A percentile compares a stretch with the other conserved stretches of the same genome.
phyloP scores from a whole-genome alignment of 2,888 invertebrate species.

The Dione vanillae region DNA sequence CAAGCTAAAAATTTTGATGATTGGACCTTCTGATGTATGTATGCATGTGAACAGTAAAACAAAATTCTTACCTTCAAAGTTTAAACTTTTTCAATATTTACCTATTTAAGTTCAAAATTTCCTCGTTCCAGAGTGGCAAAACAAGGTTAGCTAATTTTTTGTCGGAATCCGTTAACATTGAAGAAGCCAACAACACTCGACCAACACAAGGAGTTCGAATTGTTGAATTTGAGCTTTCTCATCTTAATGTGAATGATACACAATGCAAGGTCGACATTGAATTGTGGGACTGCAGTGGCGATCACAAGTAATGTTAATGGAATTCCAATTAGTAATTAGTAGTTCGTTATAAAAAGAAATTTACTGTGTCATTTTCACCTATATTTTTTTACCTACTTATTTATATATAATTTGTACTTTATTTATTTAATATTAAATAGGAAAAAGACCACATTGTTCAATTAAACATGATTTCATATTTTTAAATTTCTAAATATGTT shows the following conservation, averaged over 20 bases:
- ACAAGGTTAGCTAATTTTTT: conserved; percentile 88
- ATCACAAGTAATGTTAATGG: conserved; percentile 83
- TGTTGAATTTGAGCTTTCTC: conserved; percentile 89
- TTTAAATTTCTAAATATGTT: background rate
- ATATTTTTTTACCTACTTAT: background rate
- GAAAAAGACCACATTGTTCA: background rate
- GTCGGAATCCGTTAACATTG: conserved; percentile 86
- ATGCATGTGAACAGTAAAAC: background rate
- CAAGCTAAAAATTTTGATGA: conserved; percentile 83
- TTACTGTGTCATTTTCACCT: background rate
- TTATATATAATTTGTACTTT: background rate
- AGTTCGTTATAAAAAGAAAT: background rate
- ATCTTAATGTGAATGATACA: conserved; percentile 84
- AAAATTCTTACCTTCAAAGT: background rate
- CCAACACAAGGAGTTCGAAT: conserved; percentile 90
- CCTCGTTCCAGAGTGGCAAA: conserved; percentile 87
- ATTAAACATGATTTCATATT: background rate
- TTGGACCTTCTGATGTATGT: conserved; percentile 83
- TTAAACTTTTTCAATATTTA: background rate
- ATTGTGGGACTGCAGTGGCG: conserved; percentile 92
- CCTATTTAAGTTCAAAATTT: background rate
- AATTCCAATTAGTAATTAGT: background rate
- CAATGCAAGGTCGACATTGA: conserved; percentile 87
- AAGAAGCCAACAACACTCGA: conserved; percentile 84
- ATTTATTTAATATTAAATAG: too few relatives aligned